Evolutionary conservation across 2,888 invertebrate genomes (phyloP).

Genomic region (Empis livida): DNA sequence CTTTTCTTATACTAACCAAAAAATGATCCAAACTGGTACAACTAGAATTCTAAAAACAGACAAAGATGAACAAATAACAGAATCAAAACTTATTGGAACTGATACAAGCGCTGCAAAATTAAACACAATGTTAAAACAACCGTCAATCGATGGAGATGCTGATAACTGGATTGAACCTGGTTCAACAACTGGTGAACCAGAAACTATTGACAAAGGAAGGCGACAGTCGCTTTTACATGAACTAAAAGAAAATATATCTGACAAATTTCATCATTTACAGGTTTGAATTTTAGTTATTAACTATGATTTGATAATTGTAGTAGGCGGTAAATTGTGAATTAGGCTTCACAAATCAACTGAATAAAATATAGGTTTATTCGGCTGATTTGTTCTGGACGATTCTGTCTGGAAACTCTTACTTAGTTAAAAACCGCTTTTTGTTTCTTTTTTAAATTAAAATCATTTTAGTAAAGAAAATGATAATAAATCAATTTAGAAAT

Average conservation of each 20-base stretch:
- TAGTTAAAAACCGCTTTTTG: no score
- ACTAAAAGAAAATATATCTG: conserved; percentile 20
- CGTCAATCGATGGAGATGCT: conserved; percentile 12
- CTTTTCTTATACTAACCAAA: not conserved
- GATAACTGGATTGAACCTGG: conserved; percentile 31
- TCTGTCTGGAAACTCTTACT: no score
- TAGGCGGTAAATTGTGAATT: no score
- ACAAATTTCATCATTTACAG: conserved; percentile 17
- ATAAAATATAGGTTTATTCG: no score
- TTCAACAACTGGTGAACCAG: conserved; percentile 24
- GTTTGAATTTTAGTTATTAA: conserved; percentile 8
- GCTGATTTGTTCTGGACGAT: no score
- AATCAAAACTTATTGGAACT: conserved; percentile 1
- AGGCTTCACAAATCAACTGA: no score
- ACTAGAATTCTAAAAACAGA: conserved; percentile 1
- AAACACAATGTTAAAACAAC: conserved; percentile 8
- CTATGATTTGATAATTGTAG: not conserved
- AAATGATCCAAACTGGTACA: not conserved
- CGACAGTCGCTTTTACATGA: conserved; percentile 22
- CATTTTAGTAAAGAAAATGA: no score
- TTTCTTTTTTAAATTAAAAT: no score
- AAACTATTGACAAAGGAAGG: conserved; percentile 18
- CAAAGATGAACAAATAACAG: not conserved
- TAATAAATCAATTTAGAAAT: no score
- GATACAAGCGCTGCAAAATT: conserved; percentile 5